These are phyloP conservation scores for Cryptus armator DNA, from an alignment of 2,888 invertebrate species.

Conservation along the genomic window DNA sequence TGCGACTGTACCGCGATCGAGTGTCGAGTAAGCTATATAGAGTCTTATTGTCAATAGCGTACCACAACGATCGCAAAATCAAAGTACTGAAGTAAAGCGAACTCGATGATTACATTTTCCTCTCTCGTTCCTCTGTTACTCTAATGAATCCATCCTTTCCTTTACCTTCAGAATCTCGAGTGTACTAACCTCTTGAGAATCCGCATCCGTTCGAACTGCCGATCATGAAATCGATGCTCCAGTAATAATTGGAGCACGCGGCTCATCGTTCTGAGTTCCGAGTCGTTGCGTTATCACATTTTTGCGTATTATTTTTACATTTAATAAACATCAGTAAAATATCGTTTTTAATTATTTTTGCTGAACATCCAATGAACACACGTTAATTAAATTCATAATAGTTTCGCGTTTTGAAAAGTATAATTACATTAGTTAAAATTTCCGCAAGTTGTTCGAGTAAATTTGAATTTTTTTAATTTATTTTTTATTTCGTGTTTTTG, in stretches of 20 bases:
- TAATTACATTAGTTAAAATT: background rate
- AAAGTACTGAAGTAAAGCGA: background rate
- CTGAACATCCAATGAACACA: too few species aligned
- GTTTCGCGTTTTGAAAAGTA: background rate
- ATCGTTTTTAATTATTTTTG: too few species aligned
- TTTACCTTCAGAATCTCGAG: background rate
- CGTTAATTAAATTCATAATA: background rate
- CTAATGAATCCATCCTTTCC: background rate
- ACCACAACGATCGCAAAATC: background rate
- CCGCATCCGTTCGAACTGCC: background rate
- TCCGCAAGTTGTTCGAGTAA: background rate
- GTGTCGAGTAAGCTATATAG: background rate
- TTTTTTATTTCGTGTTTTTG: background rate
- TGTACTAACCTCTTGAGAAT: background rate
- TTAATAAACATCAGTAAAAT: too few species aligned
- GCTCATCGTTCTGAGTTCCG: background rate
- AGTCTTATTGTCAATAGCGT: background rate
- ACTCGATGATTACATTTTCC: background rate
- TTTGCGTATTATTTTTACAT: background rate
- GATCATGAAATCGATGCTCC: background rate
- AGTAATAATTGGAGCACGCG: too few species aligned
- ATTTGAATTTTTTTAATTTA: background rate
- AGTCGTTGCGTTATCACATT: background rate
- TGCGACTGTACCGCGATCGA: background rate
- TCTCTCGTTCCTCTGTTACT: background rate